A percentile compares a stretch with the other conserved stretches of the same genome.
Evolutionary conservation across 2,113 vertebrate genomes (phyloP).

Genomic region (Rhea americana): DNA sequence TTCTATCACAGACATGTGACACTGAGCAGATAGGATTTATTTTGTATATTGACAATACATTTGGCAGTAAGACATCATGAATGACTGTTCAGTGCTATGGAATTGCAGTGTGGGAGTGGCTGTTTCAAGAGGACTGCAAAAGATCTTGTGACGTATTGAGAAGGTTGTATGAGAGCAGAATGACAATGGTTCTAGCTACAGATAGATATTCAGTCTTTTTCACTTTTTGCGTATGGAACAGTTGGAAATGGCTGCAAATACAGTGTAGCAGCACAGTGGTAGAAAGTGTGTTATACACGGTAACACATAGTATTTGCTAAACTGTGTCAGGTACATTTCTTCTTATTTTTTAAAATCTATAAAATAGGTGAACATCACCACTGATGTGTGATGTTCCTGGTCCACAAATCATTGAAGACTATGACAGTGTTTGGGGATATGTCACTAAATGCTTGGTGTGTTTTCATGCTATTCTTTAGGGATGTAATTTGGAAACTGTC

Average conservation of each 20-base stretch:
- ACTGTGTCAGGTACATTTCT: neutral
- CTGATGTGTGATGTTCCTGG: neutral
- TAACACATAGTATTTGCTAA: neutral
- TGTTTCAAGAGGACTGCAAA: neutral
- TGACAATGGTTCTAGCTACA: neutral
- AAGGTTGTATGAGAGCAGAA: neutral
- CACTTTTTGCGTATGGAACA: neutral
- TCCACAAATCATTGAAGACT: neutral
- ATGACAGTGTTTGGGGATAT: neutral
- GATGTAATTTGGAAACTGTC: neutral
- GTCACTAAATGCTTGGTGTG: neutral
- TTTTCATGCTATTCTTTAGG: neutral
- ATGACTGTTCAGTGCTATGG: neutral
- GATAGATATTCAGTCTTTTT: neutral
- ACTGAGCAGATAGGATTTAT: neutral
- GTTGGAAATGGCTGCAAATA: neutral
- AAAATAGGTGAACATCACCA: neutral
- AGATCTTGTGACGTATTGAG: rapidly evolving
- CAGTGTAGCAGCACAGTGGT: neutral
- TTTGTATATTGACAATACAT: neutral
- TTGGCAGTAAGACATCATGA: rapidly evolving
- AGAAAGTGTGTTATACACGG: neutral
- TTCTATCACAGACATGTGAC: neutral
- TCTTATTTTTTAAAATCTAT: neutral
- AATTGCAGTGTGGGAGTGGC: neutral